A percentile compares a stretch with the other conserved stretches of the same genome.
Evolutionary conservation across 2,113 vertebrate genomes (phyloP).

Genomic region (Echinops telfairi): DNA sequence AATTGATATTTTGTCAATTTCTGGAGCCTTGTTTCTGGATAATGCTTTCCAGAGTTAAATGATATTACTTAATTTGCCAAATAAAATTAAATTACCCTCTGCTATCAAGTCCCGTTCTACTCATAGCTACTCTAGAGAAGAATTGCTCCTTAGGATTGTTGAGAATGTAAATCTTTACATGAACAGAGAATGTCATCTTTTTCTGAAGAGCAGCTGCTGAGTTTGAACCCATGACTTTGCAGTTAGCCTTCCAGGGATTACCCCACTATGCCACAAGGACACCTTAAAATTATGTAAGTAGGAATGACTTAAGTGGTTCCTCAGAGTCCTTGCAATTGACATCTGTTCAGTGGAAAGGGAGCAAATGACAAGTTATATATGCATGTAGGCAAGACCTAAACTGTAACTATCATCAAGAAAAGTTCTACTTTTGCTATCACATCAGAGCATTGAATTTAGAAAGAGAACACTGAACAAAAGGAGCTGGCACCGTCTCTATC

Average conservation of each 20-base stretch:
- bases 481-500: background rate
- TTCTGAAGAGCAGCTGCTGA: too few species aligned
- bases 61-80: slow-evolving; percentile 55
- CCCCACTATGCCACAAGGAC: too few species aligned
- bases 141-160: too few species aligned
- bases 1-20: too few species aligned
- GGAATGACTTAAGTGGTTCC: slow-evolving; percentile 24
- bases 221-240: too few species aligned
- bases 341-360: slow-evolving; percentile 39
- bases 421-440: background rate
- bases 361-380: background rate
- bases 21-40: too few species aligned
- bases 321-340: background rate
- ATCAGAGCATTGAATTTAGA: background rate
- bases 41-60: background rate
- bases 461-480: background rate
- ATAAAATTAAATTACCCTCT: slow-evolving; percentile 26
- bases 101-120: too few species aligned
- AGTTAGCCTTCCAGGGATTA: too few species aligned
- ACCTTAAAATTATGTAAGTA: background rate
- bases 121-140: too few species aligned
- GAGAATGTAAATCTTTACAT: too few species aligned
- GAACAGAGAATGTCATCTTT: too few species aligned
- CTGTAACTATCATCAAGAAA: background rate
- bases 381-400: background rate